phyloP scores from a whole-genome alignment of 2,888 invertebrate species.

The Ophion ventricosus region DNA sequence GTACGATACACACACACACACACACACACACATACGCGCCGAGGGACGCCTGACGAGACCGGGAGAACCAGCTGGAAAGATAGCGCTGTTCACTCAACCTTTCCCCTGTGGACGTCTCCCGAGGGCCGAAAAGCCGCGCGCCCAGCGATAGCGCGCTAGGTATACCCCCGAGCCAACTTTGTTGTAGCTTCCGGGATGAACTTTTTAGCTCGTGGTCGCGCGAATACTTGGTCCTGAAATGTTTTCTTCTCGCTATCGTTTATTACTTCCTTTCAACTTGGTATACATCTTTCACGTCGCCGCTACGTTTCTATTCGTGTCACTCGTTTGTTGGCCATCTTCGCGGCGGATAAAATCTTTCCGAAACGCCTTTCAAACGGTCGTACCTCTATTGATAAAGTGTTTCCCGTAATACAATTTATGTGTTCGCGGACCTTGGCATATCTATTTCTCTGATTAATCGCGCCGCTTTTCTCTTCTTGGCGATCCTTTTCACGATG shows the following conservation, averaged over 20 bases:
- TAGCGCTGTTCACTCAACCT: slow-evolving; percentile 63
- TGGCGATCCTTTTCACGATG: not conserved
- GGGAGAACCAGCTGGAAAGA: slow-evolving; percentile 63
- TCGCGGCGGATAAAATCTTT: not conserved
- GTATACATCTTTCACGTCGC: not conserved
- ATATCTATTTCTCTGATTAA: not conserved
- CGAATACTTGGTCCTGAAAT: slow-evolving; percentile 10
- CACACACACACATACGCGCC: not conserved
- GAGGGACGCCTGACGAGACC: slow-evolving; percentile 35
- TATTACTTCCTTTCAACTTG: slow-evolving; percentile 11
- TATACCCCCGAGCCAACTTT: slow-evolving; percentile 46
- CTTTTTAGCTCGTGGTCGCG: slow-evolving; percentile 24
- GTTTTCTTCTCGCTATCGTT: slow-evolving; percentile 30
- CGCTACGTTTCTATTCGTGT: slow-evolving; percentile 10
- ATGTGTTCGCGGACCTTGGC: too few relatives aligned
- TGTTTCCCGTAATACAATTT: too few relatives aligned
- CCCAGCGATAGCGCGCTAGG: slow-evolving; percentile 20
- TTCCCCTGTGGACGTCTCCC: slow-evolving; percentile 40
- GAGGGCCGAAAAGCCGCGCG: not conserved
- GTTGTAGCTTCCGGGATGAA: slow-evolving; percentile 27
- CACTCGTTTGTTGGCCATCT: not conserved
- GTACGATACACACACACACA: too few relatives aligned
- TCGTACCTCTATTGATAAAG: not conserved
- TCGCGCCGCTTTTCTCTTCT: not conserved
- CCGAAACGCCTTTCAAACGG: not conserved